Percentiles rank a stretch among this genome's conserved stretches.
phyloP scores from a whole-genome alignment of 2,113 vertebrate genomes.

The Tricholaema leucomelas region DNA sequence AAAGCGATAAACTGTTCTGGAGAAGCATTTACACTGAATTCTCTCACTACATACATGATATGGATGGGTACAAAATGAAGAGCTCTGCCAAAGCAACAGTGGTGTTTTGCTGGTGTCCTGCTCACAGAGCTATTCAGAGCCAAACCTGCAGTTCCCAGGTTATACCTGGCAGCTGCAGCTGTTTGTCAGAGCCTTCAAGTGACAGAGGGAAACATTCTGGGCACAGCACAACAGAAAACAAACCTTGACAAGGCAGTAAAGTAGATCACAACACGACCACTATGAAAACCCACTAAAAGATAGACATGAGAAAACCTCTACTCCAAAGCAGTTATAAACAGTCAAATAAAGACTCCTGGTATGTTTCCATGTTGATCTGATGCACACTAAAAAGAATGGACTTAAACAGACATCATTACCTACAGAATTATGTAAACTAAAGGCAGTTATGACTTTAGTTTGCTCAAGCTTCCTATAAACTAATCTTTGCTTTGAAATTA shows the following conservation, averaged over 20 bases:
- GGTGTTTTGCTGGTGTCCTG: background rate
- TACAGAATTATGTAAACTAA: background rate
- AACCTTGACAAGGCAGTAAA: background rate
- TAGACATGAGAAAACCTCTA: background rate
- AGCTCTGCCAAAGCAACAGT: background rate
- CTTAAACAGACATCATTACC: background rate
- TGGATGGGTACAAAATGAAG: background rate
- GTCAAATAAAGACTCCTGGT: background rate
- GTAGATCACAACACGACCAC: background rate
- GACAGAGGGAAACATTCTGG: background rate
- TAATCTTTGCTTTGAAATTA: background rate
- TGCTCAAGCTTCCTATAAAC: background rate
- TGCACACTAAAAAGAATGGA: background rate
- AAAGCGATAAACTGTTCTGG: fast-evolving
- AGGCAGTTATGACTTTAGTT: background rate
- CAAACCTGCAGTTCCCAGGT: background rate
- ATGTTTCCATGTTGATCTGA: background rate
- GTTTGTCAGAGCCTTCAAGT: background rate
- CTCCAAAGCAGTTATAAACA: background rate
- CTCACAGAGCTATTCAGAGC: background rate
- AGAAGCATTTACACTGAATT: background rate
- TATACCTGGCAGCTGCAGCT: fast-evolving
- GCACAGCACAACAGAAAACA: background rate
- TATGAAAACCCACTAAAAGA: background rate
- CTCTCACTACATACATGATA: background rate